Percentiles rank a stretch among this genome's conserved stretches.
These are phyloP conservation scores for Callimorpha dominula DNA, from an alignment of 2,888 invertebrate genomes.

Conservation along the genomic window DNA sequence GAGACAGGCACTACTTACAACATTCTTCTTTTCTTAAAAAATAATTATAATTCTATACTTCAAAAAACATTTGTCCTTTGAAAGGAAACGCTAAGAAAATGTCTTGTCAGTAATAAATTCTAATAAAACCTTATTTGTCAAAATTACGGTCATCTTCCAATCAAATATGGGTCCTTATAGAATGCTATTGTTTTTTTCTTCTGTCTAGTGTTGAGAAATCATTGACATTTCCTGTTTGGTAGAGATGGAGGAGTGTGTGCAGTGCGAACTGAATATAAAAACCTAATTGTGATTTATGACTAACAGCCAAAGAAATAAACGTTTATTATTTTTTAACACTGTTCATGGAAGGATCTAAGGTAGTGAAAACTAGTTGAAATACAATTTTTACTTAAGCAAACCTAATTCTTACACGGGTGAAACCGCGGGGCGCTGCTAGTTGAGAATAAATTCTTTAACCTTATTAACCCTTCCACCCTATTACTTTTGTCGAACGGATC, in stretches of 20 bases:
- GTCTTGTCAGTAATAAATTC: slow-evolving; percentile 1
- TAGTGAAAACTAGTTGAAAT: background rate
- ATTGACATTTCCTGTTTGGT: slow-evolving; percentile 1
- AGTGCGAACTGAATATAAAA: background rate
- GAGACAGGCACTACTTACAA: background rate
- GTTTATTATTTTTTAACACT: background rate
- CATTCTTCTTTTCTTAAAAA: background rate
- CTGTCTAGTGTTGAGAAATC: background rate
- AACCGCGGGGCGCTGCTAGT: too few relatives aligned
- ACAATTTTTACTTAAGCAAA: background rate
- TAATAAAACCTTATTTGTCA: slow-evolving; percentile 17
- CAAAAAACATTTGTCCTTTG: background rate
- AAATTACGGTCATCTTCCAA: slow-evolving; percentile 14
- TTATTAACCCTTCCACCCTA: too few relatives aligned
- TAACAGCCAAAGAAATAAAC: background rate
- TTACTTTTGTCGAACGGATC: too few relatives aligned
- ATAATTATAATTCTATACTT: background rate
- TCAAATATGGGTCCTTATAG: slow-evolving; percentile 29
- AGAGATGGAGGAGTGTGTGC: background rate
- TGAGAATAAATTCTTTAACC: too few relatives aligned
- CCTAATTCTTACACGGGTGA: too few relatives aligned
- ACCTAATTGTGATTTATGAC: background rate
- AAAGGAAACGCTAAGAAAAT: background rate
- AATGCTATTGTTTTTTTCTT: background rate
- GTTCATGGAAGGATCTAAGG: background rate